Evolutionary conservation across 2,113 vertebrate genomes (phyloP), one percentile per base, ranked within the genome.

Genomic region (Brienomyrus brachyistius): DNA sequence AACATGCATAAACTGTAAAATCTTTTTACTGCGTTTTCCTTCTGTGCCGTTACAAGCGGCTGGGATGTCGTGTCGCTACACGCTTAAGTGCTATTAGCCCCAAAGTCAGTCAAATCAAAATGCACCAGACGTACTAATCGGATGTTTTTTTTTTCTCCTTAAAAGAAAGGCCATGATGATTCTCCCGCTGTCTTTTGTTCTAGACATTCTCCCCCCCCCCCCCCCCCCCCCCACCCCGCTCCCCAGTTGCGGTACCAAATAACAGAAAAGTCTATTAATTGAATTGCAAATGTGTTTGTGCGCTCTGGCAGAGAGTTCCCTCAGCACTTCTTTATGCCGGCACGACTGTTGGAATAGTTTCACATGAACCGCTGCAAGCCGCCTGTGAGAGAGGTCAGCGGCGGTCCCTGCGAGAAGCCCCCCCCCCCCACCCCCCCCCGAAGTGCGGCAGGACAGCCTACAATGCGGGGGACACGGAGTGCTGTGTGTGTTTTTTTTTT

Each of bases 181-280:
- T 89, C 52, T 88, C 59, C 59, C 31, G n/a, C 62, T 70, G 9
- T 11, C 8, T 77, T 89, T 54, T 74, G n/a, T 48, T 84, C 19
- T 84, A 10, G 6, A 51, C 27, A 54, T 86, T 45, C 13, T 17
- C 47, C 40, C 2, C 2, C 40, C 2, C 40, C 1, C 5, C 31
- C n/a, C 51, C 27, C 27, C 51, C n/a, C 45, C 31, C 13, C 51
- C 27, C 27, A 31, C n/a, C 45, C n/a, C 31, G 7, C 45, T 23
- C 5, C 31, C 13, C 17, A 54, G 51, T 47, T 50, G 21, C 51
- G 21, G 48, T 27, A 51, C 48, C 85, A 56, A 40, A 87, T 48
- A 87, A 54, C 50, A 54, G 85, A 54, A 86, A 87, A 87, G 85
- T 87, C 85, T 87, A 17, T 54, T 87, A 52, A 87, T 87, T 87